A percentile compares a stretch with the other conserved stretches of the same genome.
phyloP scores from a whole-genome alignment of 2,113 vertebrate genomes.

The Coregonus clupeaformis region DNA sequence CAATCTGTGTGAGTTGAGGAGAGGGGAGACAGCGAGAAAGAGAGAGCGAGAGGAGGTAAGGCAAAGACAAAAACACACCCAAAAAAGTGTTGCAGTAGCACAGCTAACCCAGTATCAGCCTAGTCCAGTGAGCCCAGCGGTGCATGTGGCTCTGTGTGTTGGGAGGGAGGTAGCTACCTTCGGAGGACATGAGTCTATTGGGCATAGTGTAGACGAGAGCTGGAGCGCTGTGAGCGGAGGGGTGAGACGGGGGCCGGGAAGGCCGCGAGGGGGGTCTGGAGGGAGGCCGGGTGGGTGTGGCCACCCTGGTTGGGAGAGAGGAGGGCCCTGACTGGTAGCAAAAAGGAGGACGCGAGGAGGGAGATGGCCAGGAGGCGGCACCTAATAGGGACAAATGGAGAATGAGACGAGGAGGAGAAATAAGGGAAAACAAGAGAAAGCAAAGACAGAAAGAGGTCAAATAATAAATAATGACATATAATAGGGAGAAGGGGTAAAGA shows the following conservation, averaged over 20 bases:
- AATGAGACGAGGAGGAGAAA: slow-evolving; percentile 42
- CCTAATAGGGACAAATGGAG: slow-evolving; percentile 75
- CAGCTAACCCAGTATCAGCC: too few species aligned
- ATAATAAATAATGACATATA: slow-evolving; percentile 18
- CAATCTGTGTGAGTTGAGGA: too few species aligned
- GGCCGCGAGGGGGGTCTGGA: slow-evolving; percentile 99
- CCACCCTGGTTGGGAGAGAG: slow-evolving; percentile 97
- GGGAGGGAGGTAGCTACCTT: slow-evolving; percentile 92
- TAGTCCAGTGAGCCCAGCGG: too few species aligned
- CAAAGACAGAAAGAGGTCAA: slow-evolving; percentile 29
- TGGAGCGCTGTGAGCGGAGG: slow-evolving; percentile 95
- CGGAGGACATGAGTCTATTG: slow-evolving; percentile 99
- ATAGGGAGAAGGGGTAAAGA: background rate
- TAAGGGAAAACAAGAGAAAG: slow-evolving; percentile 66
- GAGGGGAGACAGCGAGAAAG: too few species aligned
- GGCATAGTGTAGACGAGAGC: slow-evolving; percentile 95
- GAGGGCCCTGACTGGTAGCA: slow-evolving; percentile 98
- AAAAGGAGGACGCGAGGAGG: slow-evolving; percentile 54
- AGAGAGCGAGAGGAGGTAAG: too few species aligned
- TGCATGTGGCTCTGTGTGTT: slow-evolving; percentile 27
- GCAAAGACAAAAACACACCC: too few species aligned
- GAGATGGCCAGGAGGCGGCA: slow-evolving; percentile 96
- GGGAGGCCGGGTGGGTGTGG: slow-evolving; percentile 97
- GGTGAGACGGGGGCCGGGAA: slow-evolving; percentile 97
- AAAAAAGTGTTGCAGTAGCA: too few species aligned